Base-by-base conservation (phyloP, 2,888 invertebrate species). In the Erannis defoliaria region DNA sequence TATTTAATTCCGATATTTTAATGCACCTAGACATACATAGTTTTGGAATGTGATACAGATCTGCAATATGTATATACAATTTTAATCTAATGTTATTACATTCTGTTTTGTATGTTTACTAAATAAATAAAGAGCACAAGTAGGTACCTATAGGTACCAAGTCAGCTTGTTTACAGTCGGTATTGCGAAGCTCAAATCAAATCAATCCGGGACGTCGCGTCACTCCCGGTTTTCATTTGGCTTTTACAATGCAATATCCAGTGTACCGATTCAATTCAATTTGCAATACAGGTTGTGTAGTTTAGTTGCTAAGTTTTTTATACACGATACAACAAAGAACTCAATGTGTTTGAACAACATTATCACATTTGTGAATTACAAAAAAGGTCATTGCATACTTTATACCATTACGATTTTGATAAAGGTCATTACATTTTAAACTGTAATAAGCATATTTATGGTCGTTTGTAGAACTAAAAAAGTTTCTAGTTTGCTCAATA, bases 201-300 rank as follows among this genome's bases (percentile, higher is more conserved):
- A 51, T 51, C 51, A 51, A 51, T 51, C 29, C 19, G 51, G 51
- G 40, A 51, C 40, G 40, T 42, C 40, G 51, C 50, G 19, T 19
- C 31, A 31, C 26, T 51, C 50, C 5, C 35, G 29, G 40, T 19
- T 40, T 48, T 48, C 55, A 48, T 55, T 29, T 48, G 5, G 14
- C 55, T 4, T 48, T n/a, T 8, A 46, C 46, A 48, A 38, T 26
- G 38, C 46, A 46, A 40, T 46, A 48, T 55, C 26, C 23, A 37
- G 38, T 48, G 48, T 19, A 49, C 16, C 45, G 12, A 37, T 29
- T 21, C 51, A 51, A 51, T 51, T 19, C 29, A 29, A 40, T 51
- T 40, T 19, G 19, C 40, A 51, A 51, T 37, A 51, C 14, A 26
- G 9, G 14, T 45, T 18, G 33, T 18, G n/a, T 23, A 49, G 49